These are phyloP conservation scores for Iguana delicatissima DNA, from an alignment of 2,797 vertebrate species.

Conservation along the genomic window DNA sequence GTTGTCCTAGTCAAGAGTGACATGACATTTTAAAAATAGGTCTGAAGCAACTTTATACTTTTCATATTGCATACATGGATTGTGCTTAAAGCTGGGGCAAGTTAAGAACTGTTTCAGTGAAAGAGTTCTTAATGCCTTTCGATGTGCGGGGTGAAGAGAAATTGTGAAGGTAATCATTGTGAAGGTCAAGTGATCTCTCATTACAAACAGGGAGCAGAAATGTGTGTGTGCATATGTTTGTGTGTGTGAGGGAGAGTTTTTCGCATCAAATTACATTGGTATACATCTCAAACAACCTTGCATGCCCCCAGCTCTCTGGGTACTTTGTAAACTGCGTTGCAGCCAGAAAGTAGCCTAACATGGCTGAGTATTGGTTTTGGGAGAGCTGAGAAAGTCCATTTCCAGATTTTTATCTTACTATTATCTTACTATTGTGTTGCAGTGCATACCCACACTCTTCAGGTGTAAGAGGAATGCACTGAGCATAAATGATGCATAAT, in stretches of 20 bases:
- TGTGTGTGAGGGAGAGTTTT: neutral
- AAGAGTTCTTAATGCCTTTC: neutral
- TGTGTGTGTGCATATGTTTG: neutral
- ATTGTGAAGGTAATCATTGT: neutral
- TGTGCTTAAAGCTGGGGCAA: neutral
- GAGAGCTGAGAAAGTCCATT: neutral
- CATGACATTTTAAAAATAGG: too few species aligned
- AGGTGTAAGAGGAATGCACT: neutral
- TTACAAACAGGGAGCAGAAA: neutral
- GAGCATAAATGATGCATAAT: neutral
- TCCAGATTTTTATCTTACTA: neutral
- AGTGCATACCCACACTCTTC: neutral
- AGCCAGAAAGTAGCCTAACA: neutral
- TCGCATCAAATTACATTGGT: constrained; percentile 23
- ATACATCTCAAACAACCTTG: constrained; percentile 23
- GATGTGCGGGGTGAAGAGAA: neutral
- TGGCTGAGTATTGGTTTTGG: neutral
- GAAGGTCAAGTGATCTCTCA: neutral
- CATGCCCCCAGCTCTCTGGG: constrained; percentile 12
- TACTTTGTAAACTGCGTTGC: neutral
- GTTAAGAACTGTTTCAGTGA: neutral
- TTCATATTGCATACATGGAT: neutral
- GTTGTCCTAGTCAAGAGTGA: neutral
- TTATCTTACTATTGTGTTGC: neutral
- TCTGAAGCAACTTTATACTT: neutral